Evolutionary conservation across 1,140 invertebrate species (phyloP).

Genomic region (Chironomus striatipennis): DNA sequence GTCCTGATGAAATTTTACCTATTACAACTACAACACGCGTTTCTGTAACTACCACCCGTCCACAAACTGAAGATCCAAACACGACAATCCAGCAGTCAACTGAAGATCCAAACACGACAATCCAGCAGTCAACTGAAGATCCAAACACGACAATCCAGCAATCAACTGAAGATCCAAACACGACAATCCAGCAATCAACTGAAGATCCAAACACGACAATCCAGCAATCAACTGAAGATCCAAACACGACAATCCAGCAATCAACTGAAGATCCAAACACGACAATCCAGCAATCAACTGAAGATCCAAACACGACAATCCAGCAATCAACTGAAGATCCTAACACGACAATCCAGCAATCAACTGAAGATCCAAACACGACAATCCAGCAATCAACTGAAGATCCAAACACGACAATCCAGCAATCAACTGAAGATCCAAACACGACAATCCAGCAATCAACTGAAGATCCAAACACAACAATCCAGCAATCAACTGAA

Average conservation of each 20-base stretch:
- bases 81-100: background rate
- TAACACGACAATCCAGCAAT: no score
- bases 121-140: background rate
- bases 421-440: background rate
- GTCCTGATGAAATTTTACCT: constrained; percentile 19
- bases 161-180: background rate
- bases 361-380: background rate
- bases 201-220: background rate
- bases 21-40: background rate
- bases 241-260: no score
- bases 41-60: constrained; percentile 32
- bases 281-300: background rate
- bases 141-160: no score
- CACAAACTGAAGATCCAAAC: no score
- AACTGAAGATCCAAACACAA: background rate
- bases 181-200: background rate
- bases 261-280: background rate
- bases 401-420: background rate
- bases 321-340: background rate
- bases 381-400: background rate
- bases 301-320: background rate
- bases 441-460: background rate
- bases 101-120: background rate
- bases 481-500: background rate
- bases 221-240: background rate